phyloP scores from a whole-genome alignment of 2,113 vertebrate genomes.

The Psittacus erithacus region DNA sequence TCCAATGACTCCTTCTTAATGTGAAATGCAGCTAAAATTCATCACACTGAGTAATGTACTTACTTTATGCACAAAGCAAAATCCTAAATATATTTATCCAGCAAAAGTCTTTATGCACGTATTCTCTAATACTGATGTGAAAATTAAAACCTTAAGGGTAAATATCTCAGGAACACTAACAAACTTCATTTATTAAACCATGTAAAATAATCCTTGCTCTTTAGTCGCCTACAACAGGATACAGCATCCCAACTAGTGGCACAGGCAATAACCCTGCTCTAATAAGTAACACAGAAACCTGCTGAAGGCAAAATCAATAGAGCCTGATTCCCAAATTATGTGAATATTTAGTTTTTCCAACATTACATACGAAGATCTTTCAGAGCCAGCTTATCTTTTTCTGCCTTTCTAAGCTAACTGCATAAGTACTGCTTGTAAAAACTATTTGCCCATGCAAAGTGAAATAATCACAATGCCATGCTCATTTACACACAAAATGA shows the following conservation, averaged over 20 bases:
- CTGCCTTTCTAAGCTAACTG: conserved; percentile 67
- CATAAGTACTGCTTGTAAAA: conserved; percentile 75
- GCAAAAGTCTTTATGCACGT: conserved; percentile 59
- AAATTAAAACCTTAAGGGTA: conserved; percentile 70
- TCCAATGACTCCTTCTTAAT: background rate
- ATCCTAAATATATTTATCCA: conserved; percentile 59
- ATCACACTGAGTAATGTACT: conserved; percentile 71
- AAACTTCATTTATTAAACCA: conserved; percentile 63
- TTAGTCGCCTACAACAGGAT: conserved; percentile 37
- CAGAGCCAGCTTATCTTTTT: conserved; percentile 64
- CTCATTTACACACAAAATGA: conserved; percentile 89
- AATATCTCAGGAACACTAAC: conserved; percentile 49
- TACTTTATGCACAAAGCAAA: conserved; percentile 71
- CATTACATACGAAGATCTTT: conserved; percentile 61
- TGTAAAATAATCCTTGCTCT: conserved; percentile 57
- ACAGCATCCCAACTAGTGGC: conserved; percentile 51
- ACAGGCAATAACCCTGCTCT: conserved; percentile 62
- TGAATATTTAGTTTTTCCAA: conserved; percentile 64
- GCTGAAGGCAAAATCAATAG: conserved; percentile 71
- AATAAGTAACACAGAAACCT: conserved; percentile 59
- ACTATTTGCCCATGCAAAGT: conserved; percentile 80
- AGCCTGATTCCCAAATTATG: conserved; percentile 67
- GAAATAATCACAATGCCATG: conserved; percentile 81
- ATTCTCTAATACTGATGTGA: conserved; percentile 65
- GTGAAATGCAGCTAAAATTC: conserved; percentile 52